These are phyloP conservation scores for Bradypus variegatus DNA, from an alignment of 2,797 vertebrate genomes.

Conservation along the genomic window DNA sequence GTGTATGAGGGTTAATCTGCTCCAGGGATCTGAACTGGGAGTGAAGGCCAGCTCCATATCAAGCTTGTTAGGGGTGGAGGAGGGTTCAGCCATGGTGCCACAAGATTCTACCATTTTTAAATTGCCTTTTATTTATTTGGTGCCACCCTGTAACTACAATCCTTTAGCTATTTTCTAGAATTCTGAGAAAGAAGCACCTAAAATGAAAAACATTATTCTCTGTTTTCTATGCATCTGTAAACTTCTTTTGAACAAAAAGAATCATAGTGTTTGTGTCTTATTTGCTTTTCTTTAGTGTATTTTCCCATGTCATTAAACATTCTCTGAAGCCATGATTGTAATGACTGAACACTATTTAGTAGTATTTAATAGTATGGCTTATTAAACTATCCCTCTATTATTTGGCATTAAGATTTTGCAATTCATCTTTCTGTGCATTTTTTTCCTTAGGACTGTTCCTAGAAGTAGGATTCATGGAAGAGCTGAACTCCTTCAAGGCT, in stretches of 20 bases:
- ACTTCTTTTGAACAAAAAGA: slow-evolving; percentile 1
- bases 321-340: slow-evolving; percentile 12
- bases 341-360: background rate
- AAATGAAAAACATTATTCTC: background rate
- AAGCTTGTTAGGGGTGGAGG: no score
- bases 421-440: background rate
- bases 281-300: background rate
- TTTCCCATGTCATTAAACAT: slow-evolving; percentile 3
- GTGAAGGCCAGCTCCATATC: no score
- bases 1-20: no score
- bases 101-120: no score
- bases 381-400: background rate
- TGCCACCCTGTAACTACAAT: no score
- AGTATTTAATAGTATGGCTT: background rate
- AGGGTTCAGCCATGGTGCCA: no score
- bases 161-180: no score
- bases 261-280: background rate
- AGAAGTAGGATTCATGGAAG: background rate
- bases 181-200: no score
- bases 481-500: background rate
- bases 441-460: background rate
- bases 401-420: background rate
- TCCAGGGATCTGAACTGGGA: no score
- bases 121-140: no score
- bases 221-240: background rate